A percentile compares a stretch with the other conserved stretches of the same genome.
These are phyloP conservation scores for Trachelus troglodyta DNA, from an alignment of 2,888 invertebrate genomes.

Conservation along the genomic window DNA sequence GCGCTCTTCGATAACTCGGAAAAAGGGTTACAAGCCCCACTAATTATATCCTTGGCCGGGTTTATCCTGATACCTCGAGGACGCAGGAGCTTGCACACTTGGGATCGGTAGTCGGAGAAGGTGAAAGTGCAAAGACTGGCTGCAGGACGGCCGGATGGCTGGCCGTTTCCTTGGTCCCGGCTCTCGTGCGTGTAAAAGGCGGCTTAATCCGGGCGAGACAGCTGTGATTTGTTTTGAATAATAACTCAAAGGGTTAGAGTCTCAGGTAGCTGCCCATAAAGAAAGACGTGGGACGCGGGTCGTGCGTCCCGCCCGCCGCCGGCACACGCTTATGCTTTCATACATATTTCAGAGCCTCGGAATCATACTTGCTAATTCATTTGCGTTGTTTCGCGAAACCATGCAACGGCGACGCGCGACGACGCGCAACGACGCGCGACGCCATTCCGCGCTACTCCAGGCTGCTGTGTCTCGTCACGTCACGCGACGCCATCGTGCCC, in stretches of 20 bases:
- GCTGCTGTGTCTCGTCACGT: no score
- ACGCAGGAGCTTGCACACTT: background rate
- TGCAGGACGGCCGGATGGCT: background rate
- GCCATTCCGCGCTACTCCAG: no score
- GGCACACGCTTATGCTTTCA: constrained; percentile 52
- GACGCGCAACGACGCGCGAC: no score
- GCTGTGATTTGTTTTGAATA: constrained; percentile 62
- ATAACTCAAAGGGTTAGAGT: constrained; percentile 58
- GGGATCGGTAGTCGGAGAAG: background rate
- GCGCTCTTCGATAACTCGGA: no score
- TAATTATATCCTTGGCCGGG: no score
- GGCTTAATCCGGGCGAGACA: constrained; percentile 43
- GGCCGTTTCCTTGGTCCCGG: background rate
- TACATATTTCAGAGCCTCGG: constrained; percentile 56
- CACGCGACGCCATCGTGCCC: no score
- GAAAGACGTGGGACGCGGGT: constrained; percentile 23
- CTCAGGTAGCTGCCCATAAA: constrained; percentile 13
- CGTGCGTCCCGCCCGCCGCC: no score
- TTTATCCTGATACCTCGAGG: no score
- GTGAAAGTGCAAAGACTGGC: background rate
- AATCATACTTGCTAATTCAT: constrained; percentile 60
- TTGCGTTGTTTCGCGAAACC: constrained; percentile 31
- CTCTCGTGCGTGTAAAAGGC: constrained; percentile 46
- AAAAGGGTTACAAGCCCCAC: no score
- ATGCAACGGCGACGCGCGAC: constrained; percentile 26